phyloP scores from a whole-genome alignment of 1,140 invertebrate species.

The Phymastichus coffea region DNA sequence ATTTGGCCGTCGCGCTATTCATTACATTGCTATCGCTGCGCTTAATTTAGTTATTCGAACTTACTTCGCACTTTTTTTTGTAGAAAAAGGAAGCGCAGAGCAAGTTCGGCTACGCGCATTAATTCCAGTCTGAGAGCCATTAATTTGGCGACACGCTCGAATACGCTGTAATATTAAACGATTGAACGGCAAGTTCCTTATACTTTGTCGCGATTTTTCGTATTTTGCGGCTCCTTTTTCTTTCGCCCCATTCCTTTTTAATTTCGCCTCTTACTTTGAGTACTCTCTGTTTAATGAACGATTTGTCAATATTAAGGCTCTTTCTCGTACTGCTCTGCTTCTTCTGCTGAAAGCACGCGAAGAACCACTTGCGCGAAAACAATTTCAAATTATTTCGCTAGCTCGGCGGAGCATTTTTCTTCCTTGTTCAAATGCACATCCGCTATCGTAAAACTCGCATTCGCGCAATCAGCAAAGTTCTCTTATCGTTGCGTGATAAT shows the following conservation, averaged over 20 bases:
- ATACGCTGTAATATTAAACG: constrained; percentile 26
- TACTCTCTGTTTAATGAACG: constrained; percentile 18
- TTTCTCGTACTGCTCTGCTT: background rate
- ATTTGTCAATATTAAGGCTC: constrained; percentile 17
- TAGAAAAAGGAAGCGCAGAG: constrained; percentile 34
- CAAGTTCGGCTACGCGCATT: constrained; percentile 44
- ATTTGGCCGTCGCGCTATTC: too few species aligned
- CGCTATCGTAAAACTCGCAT: too few species aligned
- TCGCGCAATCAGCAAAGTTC: too few species aligned
- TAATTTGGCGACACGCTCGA: constrained; percentile 33
- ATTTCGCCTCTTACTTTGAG: background rate
- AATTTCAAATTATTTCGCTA: constrained; percentile 20
- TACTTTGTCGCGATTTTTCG: constrained; percentile 30
- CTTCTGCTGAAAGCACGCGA: background rate
- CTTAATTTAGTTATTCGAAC: too few species aligned
- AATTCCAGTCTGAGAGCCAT: constrained; percentile 40
- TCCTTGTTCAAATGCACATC: background rate
- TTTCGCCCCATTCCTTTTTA: constrained; percentile 18
- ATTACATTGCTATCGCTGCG: too few species aligned
- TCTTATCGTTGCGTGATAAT: too few species aligned
- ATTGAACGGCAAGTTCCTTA: constrained; percentile 29
- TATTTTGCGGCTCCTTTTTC: constrained; percentile 10
- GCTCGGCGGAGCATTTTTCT: constrained; percentile 1
- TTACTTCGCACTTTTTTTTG: too few species aligned
- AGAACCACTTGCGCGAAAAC: constrained; percentile 9